Conservation (phyloP, 2,888 invertebrate species). For the Rhagium mordax region DNA sequence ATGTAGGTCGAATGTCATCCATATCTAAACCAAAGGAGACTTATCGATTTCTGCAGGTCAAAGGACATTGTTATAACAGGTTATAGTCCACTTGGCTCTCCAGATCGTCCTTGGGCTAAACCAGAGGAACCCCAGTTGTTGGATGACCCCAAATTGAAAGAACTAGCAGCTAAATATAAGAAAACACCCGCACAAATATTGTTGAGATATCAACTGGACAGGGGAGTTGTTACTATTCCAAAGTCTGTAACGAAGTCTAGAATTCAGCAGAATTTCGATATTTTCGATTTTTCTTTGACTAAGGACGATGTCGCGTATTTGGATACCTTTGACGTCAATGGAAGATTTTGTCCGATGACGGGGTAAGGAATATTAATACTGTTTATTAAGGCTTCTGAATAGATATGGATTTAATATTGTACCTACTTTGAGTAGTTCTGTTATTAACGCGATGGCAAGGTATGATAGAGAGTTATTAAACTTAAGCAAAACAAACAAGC, state of each 20-base stretch:
- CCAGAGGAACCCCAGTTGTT: slow-evolving; percentile 81
- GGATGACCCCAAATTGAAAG: slow-evolving; percentile 81
- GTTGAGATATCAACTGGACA: slow-evolving; percentile 78
- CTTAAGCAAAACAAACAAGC: too few relatives aligned
- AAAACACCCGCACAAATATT: slow-evolving; percentile 82
- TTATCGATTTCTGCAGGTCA: slow-evolving; percentile 80
- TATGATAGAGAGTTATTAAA: too few relatives aligned
- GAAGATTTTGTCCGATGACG: slow-evolving; percentile 73
- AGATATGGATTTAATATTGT: too few relatives aligned
- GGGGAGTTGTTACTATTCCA: slow-evolving; percentile 83
- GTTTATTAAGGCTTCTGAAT: too few relatives aligned
- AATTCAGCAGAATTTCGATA: slow-evolving; percentile 79
- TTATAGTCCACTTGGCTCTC: slow-evolving; percentile 89
- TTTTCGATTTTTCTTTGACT: slow-evolving; percentile 82
- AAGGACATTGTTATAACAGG: slow-evolving; percentile 81
- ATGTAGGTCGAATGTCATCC: slow-evolving; percentile 87
- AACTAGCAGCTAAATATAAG: slow-evolving; percentile 76
- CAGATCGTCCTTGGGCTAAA: slow-evolving; percentile 86
- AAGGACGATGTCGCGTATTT: slow-evolving; percentile 78
- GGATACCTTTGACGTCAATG: slow-evolving; percentile 79
- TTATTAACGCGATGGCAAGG: too few relatives aligned
- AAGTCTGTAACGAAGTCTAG: slow-evolving; percentile 84
- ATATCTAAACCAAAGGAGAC: slow-evolving; percentile 80
- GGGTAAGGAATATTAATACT: slow-evolving; percentile 76
- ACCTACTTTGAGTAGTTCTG: too few relatives aligned